phyloP scores from a whole-genome alignment of 2,113 vertebrate genomes.

The Grammomys dolichurus region DNA sequence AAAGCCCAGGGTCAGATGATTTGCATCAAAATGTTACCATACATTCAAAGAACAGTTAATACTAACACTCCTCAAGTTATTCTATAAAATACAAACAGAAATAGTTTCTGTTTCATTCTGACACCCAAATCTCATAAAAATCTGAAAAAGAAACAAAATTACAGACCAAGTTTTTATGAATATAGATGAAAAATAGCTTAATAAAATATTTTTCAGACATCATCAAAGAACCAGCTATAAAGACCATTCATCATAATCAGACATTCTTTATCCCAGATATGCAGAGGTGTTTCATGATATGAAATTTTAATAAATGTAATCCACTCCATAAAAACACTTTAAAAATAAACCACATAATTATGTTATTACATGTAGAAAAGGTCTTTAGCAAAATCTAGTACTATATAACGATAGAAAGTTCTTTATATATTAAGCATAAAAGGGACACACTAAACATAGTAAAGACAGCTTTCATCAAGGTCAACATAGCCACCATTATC shows the following conservation, averaged over 20 bases:
- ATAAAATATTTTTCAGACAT: not conserved
- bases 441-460: not conserved
- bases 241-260: not conserved
- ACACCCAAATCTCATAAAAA: not conserved
- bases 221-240: not conserved
- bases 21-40: not conserved
- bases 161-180: not conserved
- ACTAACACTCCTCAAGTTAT: not conserved
- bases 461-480: not conserved
- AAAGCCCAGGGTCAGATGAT: not conserved
- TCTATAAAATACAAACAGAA: not conserved
- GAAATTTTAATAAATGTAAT: not conserved
- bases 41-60: not conserved
- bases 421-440: not conserved
- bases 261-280: not conserved
- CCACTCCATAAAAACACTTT: not conserved
- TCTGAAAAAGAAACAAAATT: not conserved
- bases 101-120: not conserved
- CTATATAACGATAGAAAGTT: not conserved
- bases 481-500: not conserved
- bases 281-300: not conserved
- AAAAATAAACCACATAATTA: not conserved
- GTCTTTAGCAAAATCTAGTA: not conserved
- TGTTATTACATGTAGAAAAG: not conserved
- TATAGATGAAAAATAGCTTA: not conserved